Base-by-base conservation (phyloP, 2,888 invertebrate species). In the Xestia sexstrigata region DNA sequence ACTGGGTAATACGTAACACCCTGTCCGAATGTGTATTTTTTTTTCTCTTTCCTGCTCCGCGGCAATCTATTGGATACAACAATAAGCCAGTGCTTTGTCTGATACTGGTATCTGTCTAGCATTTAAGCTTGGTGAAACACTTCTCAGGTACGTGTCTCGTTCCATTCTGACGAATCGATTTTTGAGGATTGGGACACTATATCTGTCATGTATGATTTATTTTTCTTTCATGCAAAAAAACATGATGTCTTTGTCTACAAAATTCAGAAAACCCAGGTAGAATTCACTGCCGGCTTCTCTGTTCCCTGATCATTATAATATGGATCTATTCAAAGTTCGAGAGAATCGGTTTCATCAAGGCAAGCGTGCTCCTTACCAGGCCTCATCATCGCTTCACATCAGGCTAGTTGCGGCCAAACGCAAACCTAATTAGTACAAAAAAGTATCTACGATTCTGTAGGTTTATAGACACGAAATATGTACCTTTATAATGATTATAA, bases 81-180 rank as follows among this genome's bases (percentile, higher is more conserved):
- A 70, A 60, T 70, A 60, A 70, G 30, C n/a, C n/a, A 62, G 47
- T n/a, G 8, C n/a, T 63, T 15, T 39, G n/a, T 52, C 23, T 23
- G 23, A 52, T 52, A 52, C 49, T 49, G 1, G 35, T 20, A 49
- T 20, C 20, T 49, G 6, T 49, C 6, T 20, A 6, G 20, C 7
- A 0, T 49, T 49, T 20, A 6, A 49, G 6, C 49, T 49, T 49
- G 49, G 20, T 49, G 20, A 49, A 8, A 52, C 52, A 52, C 9
- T 23, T 23, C 23, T 52, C 23, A 23, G 52, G 52, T 52, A 35
- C 2, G 52, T 52, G 0, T 52, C 8, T 52, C 23, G 23, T 23
- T 52, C 52, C 52, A 52, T 23, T 9, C 9, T 52, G 23, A 9
- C 3, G 23, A 8, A 23, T 23, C 52, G 35, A 35, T 23, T 0